A percentile compares a stretch with the other conserved stretches of the same genome.
These are phyloP conservation scores for Oreortyx pictus DNA, from an alignment of 2,797 vertebrate genomes.

Conservation along the genomic window DNA sequence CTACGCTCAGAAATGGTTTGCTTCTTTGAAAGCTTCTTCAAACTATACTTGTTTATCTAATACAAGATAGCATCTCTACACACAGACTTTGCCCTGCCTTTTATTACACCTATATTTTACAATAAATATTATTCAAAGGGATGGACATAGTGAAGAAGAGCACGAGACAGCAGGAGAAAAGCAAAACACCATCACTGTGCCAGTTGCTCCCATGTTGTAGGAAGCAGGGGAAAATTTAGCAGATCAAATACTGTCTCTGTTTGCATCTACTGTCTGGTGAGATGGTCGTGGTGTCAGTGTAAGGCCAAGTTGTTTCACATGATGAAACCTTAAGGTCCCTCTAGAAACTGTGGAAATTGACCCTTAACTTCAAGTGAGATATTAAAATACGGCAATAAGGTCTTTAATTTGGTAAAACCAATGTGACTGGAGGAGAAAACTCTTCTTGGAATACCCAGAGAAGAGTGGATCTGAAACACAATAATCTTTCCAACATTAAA, in stretches of 20 bases:
- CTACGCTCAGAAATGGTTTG: neutral
- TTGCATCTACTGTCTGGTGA: neutral
- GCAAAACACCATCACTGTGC: neutral
- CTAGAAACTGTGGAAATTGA: neutral
- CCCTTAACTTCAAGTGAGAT: neutral
- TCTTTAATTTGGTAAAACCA: neutral
- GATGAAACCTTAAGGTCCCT: neutral
- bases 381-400: neutral
- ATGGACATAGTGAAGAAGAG: neutral
- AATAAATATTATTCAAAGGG: neutral
- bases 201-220: neutral
- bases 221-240: neutral
- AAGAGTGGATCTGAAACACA: neutral
- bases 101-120: neutral
- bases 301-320: neutral
- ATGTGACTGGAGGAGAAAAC: neutral
- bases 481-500: neutral
- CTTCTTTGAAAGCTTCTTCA: neutral
- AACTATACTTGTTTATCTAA: neutral
- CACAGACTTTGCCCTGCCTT: neutral
- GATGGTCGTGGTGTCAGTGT: neutral
- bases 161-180: neutral
- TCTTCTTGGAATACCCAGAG: neutral
- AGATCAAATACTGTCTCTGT: neutral
- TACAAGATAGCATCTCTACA: neutral